Conservation (phyloP, 2,888 invertebrate species). For the Oxytorus armatus region DNA sequence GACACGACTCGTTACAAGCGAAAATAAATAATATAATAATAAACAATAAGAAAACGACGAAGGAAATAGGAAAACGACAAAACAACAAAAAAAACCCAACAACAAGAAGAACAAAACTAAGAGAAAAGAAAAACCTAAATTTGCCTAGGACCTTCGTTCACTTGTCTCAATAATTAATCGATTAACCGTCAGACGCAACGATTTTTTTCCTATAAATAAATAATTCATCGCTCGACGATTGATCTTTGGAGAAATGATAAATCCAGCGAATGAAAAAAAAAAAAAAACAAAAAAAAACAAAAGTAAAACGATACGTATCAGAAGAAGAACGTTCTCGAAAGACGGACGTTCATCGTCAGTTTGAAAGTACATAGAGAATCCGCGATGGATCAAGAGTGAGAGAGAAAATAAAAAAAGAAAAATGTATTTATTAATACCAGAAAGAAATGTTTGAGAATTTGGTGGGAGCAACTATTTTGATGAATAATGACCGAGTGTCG, state of each 20-base stretch:
- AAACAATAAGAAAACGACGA: conserved; percentile 23
- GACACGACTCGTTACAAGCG: conserved; percentile 45
- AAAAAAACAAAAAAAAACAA: not conserved
- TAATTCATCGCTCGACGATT: conserved; percentile 14
- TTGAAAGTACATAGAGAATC: conserved; percentile 59
- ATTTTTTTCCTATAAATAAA: conserved; percentile 56
- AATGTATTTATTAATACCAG: not conserved
- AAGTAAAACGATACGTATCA: conserved; percentile 9
- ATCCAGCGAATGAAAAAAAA: conserved; percentile 2
- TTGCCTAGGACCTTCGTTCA: conserved; percentile 76
- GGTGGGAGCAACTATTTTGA: conserved; percentile 56
- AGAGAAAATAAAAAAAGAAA: not conserved
- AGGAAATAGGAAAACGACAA: conserved; percentile 22
- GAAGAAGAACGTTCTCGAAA: conserved; percentile 8
- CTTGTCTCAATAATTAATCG: conserved; percentile 68
- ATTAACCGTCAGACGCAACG: conserved; percentile 63
- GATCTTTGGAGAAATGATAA: not conserved
- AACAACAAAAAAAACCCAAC: conserved; percentile 11
- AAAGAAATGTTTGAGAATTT: not conserved
- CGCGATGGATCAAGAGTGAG: conserved; percentile 39
- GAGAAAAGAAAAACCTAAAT: conserved; percentile 66
- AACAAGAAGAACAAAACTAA: conserved; percentile 16
- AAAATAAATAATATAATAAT: not conserved
- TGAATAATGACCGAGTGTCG: conserved; percentile 30
- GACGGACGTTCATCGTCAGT: conserved; percentile 30